A percentile compares a stretch with the other conserved stretches of the same genome.
These are phyloP conservation scores for Dasypus novemcinctus DNA, from an alignment of 2,113 vertebrate species.

Conservation along the genomic window DNA sequence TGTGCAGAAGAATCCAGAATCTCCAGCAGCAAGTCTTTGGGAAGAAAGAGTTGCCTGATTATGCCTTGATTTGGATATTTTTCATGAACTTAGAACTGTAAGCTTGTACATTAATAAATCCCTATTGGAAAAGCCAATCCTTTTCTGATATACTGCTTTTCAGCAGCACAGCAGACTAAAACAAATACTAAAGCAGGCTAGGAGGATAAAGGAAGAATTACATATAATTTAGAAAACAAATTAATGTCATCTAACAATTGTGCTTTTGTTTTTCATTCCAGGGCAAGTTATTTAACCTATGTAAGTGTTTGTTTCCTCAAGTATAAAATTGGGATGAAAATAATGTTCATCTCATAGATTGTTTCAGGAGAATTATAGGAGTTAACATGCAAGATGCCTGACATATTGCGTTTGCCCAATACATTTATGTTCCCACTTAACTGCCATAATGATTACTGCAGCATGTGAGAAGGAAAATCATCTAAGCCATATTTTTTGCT, in stretches of 20 bases:
- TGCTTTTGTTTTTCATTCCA: neutral
- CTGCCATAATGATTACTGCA: constrained; percentile 54
- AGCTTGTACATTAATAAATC: too few species aligned
- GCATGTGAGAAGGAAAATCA: constrained; percentile 51
- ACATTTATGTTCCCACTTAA: constrained; percentile 53
- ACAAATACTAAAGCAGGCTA: neutral
- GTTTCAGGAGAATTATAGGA: neutral
- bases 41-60: too few species aligned
- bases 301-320: constrained; percentile 12
- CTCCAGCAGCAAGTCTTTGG: too few species aligned
- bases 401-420: constrained; percentile 35
- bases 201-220: neutral
- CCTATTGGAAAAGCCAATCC: too few species aligned
- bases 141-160: too few species aligned
- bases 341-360: constrained; percentile 35
- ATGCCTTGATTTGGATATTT: too few species aligned
- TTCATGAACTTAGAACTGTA: too few species aligned
- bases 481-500: constrained; percentile 57
- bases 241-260: neutral
- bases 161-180: too few species aligned
- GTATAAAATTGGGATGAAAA: constrained; percentile 60
- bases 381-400: constrained; percentile 46
- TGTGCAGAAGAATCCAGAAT: too few species aligned
- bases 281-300: constrained; percentile 44
- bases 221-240: neutral